Evolutionary conservation across 2,113 vertebrate species (phyloP).

Genomic region (Tragelaphus scriptus): DNA sequence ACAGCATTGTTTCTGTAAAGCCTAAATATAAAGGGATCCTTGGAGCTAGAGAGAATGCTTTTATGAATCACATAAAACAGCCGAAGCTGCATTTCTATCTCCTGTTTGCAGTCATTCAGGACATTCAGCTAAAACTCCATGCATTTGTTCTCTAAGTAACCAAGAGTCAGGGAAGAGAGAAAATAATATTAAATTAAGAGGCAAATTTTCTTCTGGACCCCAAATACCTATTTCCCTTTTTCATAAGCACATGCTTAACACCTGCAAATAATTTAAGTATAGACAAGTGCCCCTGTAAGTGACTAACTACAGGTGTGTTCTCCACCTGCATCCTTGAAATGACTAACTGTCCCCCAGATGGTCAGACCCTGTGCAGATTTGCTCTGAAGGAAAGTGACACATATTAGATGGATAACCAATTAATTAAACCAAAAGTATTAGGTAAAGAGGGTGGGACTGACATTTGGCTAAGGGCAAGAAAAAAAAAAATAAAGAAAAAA

Average conservation of each 20-base stretch:
- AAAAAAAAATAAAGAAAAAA: constrained; percentile 8
- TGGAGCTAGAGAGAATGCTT: constrained; percentile 7
- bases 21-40: neutral
- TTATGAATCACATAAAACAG: neutral
- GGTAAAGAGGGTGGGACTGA: neutral
- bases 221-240: constrained; percentile 16
- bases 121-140: neutral
- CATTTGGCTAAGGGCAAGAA: neutral
- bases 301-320: constrained; percentile 48
- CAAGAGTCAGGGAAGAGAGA: constrained; percentile 3
- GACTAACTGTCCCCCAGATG: constrained; percentile 43
- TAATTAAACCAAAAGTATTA: constrained; percentile 24
- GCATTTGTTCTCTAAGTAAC: neutral
- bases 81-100: neutral
- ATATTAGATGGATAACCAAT: neutral
- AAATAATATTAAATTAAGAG: constrained; percentile 38
- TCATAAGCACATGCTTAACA: constrained; percentile 52
- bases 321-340: constrained; percentile 53
- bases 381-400: neutral
- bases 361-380: neutral
- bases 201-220: neutral
- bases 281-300: constrained; percentile 29
- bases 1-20: constrained; percentile 32
- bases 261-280: constrained; percentile 54
- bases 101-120: neutral